phyloP scores from a whole-genome alignment of 2,888 invertebrate species.

The Lamellibrachia satsuma region DNA sequence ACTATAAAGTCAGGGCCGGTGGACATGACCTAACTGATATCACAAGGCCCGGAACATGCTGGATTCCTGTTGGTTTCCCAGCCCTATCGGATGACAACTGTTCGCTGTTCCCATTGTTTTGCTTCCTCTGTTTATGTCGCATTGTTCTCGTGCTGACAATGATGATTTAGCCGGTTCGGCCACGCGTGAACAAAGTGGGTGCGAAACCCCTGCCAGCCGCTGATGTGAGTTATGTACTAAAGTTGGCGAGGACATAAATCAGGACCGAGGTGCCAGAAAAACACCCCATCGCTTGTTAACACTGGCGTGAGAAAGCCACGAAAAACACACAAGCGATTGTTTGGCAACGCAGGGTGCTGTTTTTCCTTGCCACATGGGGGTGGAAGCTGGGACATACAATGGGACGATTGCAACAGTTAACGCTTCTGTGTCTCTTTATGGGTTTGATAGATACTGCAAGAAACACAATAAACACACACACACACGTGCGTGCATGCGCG shows the following conservation, averaged over 20 bases:
- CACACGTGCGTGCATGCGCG: background rate
- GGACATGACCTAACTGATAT: background rate
- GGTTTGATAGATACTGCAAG: background rate
- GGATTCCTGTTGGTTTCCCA: background rate
- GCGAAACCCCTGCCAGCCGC: background rate
- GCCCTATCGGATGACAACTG: background rate
- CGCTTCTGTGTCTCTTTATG: background rate
- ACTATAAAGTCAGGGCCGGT: background rate
- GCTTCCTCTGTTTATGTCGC: background rate
- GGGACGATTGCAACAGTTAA: background rate
- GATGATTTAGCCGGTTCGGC: background rate
- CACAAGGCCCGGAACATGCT: background rate
- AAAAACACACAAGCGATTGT: conserved; percentile 10
- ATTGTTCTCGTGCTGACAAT: background rate
- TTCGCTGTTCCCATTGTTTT: background rate
- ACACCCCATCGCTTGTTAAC: conserved; percentile 17
- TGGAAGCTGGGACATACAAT: background rate
- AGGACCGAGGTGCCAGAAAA: background rate
- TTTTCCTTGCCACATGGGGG: background rate
- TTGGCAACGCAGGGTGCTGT: background rate
- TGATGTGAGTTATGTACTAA: background rate
- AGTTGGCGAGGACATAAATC: background rate
- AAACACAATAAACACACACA: background rate
- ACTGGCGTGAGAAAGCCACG: conserved; percentile 17
- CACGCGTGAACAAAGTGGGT: conserved; percentile 13